Evolutionary conservation across 2,113 vertebrate genomes (phyloP), one percentile per base, ranked within the genome.

Genomic region (Balaeniceps rex): DNA sequence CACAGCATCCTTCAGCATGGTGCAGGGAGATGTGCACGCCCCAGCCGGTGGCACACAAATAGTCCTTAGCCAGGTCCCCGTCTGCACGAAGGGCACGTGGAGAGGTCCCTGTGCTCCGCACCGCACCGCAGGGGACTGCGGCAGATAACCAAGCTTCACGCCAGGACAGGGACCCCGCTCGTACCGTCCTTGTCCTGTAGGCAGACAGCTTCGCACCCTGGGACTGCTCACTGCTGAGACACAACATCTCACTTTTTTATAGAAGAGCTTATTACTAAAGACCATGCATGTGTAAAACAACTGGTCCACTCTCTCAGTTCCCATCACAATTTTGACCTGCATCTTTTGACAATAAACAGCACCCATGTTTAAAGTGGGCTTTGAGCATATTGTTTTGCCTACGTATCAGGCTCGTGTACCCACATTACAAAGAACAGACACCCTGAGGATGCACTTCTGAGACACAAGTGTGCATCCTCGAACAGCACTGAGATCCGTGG

Each of bases 61-160:
- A 28, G 14, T 19, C 61, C 36, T 29, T 16, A n/a, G 12, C 31
- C 10, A 4, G 31, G 57, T 54, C 55, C 36, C 21, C n/a, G 8
- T 21, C n/a, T 40, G 34, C 51, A 31, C 4, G 3, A 64, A 47
- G 52, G 34, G 19, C 63, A 34, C 3, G 8, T 17, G 40, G 23
- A 75, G 52, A 34, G 46, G 40, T 47, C n/a, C 40, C 44, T 5
- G 24, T 9, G 26, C 31, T 72, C 31, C 2, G 12, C 19, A 14
- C 13, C 1, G 0, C 6, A 46, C 1, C 1, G 0, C 6, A 46
- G 0, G 2, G 74, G 44, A 81, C 44, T 3, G 4, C 21, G 14
- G 86, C 17, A n/a, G 23, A 19, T 33, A 87, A 40, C 12, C 36
- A 23, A 54, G 61, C 15, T 51, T 36, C 4, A 4, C 5, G 12